Evolutionary conservation across 1,140 invertebrate species (phyloP), one percentile per base, ranked within the genome.

Genomic region (Plodia interpunctella): DNA sequence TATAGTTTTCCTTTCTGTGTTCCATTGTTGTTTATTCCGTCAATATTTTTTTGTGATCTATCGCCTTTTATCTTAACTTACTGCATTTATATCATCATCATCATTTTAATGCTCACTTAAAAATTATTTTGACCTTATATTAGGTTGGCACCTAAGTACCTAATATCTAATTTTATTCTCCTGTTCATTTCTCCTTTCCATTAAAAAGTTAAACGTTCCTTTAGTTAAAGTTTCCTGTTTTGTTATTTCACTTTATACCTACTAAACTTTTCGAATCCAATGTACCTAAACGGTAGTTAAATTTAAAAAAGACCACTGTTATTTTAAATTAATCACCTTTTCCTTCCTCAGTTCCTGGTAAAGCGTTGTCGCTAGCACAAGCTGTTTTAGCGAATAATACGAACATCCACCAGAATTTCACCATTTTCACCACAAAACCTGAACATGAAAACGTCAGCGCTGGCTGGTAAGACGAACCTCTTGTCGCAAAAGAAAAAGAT

Each of bases 331-430:
- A 18, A 54, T 59, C 19, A 44, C 86, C 82, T 79, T 87, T 88
- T 57, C 82, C 80, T 9, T 68, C 60, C 58, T 83, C 78, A 35
- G 69, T 62, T 59, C 65, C 69, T 5, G 77, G 72, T 35, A 88
- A 63, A 49, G 77, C 66, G 57, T 87, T 88, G 63, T 88, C 80
- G 77, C 78, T 86, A 75, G 76, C 74, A 61, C 76, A 83, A 49
- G 74, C 81, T 57, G 72, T 83, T 74, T 86, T 84, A 65, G 80
- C 77, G 62, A 88, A 83, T 60, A 88, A 80, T 64, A 88, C 71
- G 62, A 85, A 81, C 81, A 88, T 78, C 86, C 86, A 88, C 86
- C 83, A 88, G 62, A 85, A 85, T 78, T 63, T 83, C 80, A 86
- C 76, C 84, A 87, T 86, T 80, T 58, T 80, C 66, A 80, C 72